Conservation (phyloP, 2,113 vertebrate species). For the Kryptolebias marmoratus region DNA sequence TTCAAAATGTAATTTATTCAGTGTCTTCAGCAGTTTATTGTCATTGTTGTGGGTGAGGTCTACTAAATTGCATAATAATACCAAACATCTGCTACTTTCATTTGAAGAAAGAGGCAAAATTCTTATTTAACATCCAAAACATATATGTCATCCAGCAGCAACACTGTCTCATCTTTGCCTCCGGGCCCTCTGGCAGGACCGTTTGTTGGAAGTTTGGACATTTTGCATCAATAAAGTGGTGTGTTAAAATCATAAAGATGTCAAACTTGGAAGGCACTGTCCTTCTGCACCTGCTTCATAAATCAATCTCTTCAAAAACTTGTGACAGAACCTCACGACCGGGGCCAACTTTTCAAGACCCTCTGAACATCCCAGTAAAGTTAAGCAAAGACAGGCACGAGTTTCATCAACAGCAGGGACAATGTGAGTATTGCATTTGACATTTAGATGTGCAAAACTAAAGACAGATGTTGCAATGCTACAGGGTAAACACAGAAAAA, state of each 20-base stretch:
- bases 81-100: slow-evolving; percentile 51
- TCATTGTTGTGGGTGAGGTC: slow-evolving; percentile 34
- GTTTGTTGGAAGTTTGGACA: slow-evolving; percentile 49
- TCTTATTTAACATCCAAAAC: slow-evolving; percentile 34
- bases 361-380: slow-evolving; percentile 38
- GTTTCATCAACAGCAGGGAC: slow-evolving; percentile 37
- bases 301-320: slow-evolving; percentile 49
- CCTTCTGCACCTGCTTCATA: slow-evolving; percentile 59
- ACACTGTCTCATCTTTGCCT: slow-evolving; percentile 40
- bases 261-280: slow-evolving; percentile 50
- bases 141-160: slow-evolving; percentile 50
- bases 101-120: slow-evolving; percentile 27
- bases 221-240: slow-evolving; percentile 47
- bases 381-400: slow-evolving; percentile 28
- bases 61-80: slow-evolving; percentile 49
- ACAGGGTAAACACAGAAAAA: slow-evolving; percentile 7
- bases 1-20: slow-evolving; percentile 27
- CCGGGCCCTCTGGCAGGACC: slow-evolving; percentile 51
- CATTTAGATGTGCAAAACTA: slow-evolving; percentile 10
- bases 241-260: slow-evolving; percentile 52
- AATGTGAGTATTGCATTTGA: slow-evolving; percentile 28
- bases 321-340: slow-evolving; percentile 30
- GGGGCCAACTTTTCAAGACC: slow-evolving; percentile 37
- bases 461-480: slow-evolving; percentile 3
- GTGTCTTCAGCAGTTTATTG: slow-evolving; percentile 29